Evolutionary conservation across 2,797 vertebrate genomes (phyloP).

Genomic region (Artibeus lituratus): DNA sequence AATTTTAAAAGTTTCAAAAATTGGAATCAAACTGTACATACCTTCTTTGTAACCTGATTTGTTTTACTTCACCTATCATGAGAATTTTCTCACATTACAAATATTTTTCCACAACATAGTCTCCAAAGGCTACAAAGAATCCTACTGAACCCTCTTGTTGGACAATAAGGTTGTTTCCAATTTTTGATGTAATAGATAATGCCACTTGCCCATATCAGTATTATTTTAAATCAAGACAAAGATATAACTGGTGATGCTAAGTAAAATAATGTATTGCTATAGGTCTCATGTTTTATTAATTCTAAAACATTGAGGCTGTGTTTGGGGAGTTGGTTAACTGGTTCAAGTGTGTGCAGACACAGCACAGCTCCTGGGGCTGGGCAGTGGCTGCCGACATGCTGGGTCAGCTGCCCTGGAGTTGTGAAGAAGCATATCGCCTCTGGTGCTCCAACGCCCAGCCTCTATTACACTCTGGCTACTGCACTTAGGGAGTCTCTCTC

Average conservation of each 20-base stretch:
- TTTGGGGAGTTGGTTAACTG: not conserved
- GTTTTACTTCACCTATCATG: not conserved
- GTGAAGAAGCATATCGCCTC: not conserved
- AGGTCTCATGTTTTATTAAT: not conserved
- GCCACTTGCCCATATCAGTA: not conserved
- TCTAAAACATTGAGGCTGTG: not conserved
- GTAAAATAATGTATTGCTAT: not conserved
- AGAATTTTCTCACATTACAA: not conserved
- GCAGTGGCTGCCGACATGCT: not conserved
- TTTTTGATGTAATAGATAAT: not conserved
- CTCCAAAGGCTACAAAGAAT: not conserved
- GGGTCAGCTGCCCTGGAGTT: not conserved
- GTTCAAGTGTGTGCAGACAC: not conserved
- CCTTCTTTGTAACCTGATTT: not conserved
- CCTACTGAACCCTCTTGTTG: not conserved
- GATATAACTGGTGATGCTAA: not conserved
- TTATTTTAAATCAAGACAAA: not conserved
- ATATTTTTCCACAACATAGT: not conserved
- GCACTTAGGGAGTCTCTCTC: not conserved
- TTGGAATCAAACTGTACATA: not conserved
- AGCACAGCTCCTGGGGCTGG: accelerated
- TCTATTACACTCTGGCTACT: not conserved
- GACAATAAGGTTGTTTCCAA: not conserved
- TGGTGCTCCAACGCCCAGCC: not conserved
- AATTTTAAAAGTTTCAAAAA: not conserved